Conservation (phyloP, 2,113 vertebrate genomes). For the Hiodon alosoides region DNA sequence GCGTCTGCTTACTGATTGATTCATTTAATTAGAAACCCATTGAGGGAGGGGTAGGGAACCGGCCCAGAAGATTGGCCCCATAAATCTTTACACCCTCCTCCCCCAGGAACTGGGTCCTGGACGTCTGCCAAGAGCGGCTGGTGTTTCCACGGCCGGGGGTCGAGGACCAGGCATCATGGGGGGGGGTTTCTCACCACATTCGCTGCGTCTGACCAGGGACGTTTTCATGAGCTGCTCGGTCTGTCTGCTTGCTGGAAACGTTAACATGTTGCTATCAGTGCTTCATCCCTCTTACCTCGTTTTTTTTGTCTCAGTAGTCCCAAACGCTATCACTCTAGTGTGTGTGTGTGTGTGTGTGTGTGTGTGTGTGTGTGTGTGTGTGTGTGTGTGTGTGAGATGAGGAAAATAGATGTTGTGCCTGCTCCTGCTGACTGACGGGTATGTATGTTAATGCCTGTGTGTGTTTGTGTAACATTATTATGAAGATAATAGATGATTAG, state of each 20-base stretch:
- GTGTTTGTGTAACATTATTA: constrained; percentile 23
- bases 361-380: no score
- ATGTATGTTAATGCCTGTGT: constrained; percentile 6
- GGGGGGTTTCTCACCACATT: no score
- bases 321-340: no score
- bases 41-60: constrained; percentile 49
- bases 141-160: not conserved
- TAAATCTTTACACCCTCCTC: constrained; percentile 58
- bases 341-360: no score
- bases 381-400: no score
- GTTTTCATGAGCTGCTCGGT: not conserved
- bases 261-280: no score
- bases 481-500: constrained; percentile 31
- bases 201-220: no score
- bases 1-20: constrained; percentile 61
- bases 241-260: not conserved
- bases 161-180: no score
- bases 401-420: not conserved
- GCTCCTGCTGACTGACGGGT: not conserved
- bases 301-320: no score
- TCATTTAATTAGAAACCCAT: constrained; percentile 68
- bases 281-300: no score
- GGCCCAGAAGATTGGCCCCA: constrained; percentile 53
- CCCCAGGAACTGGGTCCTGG: not conserved
- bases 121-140: not conserved